Base-by-base conservation (phyloP, 2,113 vertebrate species). In the Hypomesus transpacificus region DNA sequence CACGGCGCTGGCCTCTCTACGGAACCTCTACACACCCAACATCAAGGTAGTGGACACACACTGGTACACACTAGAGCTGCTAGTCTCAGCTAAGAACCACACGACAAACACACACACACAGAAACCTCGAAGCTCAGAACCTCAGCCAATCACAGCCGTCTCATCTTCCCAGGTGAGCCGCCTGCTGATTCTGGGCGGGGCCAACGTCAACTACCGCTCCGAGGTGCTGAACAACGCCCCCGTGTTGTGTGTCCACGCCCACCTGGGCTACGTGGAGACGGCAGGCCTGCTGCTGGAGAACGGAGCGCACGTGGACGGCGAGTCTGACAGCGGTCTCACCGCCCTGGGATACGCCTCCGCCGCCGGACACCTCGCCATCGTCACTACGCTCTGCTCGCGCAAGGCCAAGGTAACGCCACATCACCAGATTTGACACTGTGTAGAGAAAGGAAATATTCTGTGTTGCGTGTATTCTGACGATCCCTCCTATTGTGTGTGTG, bases 11-110 rank as follows among this genome's bases (percentile, higher is more conserved):
- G 93, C 96, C 8, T 99, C 96, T 1, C 90, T 99, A 59, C 93
- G 96, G 28, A 99, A 98, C 85, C 94, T 98, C 71, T 98, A 99
- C 81, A 98, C 97, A 4, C 96, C 96, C 0, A 99, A 99, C 85
- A 96, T 98, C 86, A 88, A 88, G 86, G 89, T 90, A 24, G 0
- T 16, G 16, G 39, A 39, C 72, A 76, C 46, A 52, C 73, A 75
- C 26, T 62, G 5, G 4, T 14, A 54, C 13, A 68, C 14, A 39
- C 31, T 65, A 17, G 71, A 28, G 61, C 57, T 9, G 98, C 84
- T 94, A 98, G 72, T 98, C 82, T 97, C 96, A 5, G 95, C 96
- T 0, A 99, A 99, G 84, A 96, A 98, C 85, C 87, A 90, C 83
- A 87, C 89, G 21, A 0, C 7, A 14, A 65, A 54, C 17, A 26